Conservation (phyloP, 2,888 invertebrate genomes). For the Agriopis marginaria region DNA sequence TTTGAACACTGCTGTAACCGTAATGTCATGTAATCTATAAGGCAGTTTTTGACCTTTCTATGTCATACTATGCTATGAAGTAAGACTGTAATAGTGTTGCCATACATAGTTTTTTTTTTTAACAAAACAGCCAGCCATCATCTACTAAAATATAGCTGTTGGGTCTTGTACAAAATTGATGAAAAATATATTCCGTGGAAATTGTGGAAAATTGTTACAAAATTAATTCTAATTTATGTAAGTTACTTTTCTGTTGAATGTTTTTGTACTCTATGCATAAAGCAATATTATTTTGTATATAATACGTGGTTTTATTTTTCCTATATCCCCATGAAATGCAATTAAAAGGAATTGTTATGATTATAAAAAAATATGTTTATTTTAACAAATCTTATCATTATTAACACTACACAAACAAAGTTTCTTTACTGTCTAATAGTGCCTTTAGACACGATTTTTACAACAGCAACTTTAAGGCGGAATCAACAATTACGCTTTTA, state of each 20-base stretch:
- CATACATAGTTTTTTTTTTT: not conserved
- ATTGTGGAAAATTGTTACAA: too few relatives aligned
- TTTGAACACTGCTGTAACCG: conserved; percentile 50
- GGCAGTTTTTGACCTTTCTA: not conserved
- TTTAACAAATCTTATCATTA: conserved; percentile 42
- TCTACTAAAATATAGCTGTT: too few relatives aligned
- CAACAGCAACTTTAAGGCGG: conserved; percentile 3
- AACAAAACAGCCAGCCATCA: too few relatives aligned
- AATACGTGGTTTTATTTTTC: conserved; percentile 57
- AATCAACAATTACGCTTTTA: conserved; percentile 5
- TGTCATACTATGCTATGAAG: not conserved
- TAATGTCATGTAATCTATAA: conserved; percentile 6
- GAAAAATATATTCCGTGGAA: too few relatives aligned
- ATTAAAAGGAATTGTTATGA: too few relatives aligned
- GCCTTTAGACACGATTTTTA: not conserved
- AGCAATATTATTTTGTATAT: conserved; percentile 77
- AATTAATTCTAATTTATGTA: too few relatives aligned
- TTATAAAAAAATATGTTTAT: conserved; percentile 22
- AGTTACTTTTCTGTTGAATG: conserved; percentile 51
- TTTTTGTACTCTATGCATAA: conserved; percentile 74
- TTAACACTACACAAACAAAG: conserved; percentile 41
- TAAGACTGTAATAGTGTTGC: not conserved
- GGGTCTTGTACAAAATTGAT: too few relatives aligned
- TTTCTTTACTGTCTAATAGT: not conserved
- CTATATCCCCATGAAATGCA: not conserved